Evolutionary conservation across 1,140 invertebrate species (phyloP), one percentile per base, ranked within the genome.

Genomic region (Procambarus virginalis): DNA sequence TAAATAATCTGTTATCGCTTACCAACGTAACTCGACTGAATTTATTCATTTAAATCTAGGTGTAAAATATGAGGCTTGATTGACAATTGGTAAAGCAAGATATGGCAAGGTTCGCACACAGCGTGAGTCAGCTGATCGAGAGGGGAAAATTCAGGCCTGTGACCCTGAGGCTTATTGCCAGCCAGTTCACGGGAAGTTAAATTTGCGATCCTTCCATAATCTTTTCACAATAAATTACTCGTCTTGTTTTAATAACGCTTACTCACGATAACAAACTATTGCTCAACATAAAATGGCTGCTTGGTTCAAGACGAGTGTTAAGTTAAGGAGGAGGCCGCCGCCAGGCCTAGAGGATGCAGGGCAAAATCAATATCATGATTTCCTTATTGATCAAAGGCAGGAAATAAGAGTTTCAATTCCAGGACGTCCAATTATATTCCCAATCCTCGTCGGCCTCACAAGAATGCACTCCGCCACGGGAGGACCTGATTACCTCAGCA

Each of bases 381-480:
- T 88, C 68, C 86, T 70, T 88, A 82, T 88, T 88, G 86, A 88
- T 88, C 79, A 88, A 88, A 88, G 60, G 79, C 78, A 73, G 86
- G 86, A 88, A 88, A 88, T 88, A 78, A 68, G 77, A 81, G 86
- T 88, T 88, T 88, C 86, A 88, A 81, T 75, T 88, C 86, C 86
- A 51, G 46, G n/a, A 55, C 68, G 60, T 80, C 79, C 86, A 88
- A 88, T 81, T 86, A 78, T 86, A 86, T 80, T 86, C 85, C n/a
- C 6, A 49, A 22, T 51, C 2, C 46, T 49, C 46, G n/a, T 49
- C 48, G 4, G 17, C 9, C 60, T 34, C 34, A 34, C 0, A 49
- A 79, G 46, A 79, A 49, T 51, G 46, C 77, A 79, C 17, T 79
- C 12, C 46, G 4, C 48, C 60, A 5, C 60, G 0, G 34, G 34